A percentile compares a stretch with the other conserved stretches of the same genome.
Conservation (phyloP, 2,113 vertebrate species). For the Phaethornis superciliosus region DNA sequence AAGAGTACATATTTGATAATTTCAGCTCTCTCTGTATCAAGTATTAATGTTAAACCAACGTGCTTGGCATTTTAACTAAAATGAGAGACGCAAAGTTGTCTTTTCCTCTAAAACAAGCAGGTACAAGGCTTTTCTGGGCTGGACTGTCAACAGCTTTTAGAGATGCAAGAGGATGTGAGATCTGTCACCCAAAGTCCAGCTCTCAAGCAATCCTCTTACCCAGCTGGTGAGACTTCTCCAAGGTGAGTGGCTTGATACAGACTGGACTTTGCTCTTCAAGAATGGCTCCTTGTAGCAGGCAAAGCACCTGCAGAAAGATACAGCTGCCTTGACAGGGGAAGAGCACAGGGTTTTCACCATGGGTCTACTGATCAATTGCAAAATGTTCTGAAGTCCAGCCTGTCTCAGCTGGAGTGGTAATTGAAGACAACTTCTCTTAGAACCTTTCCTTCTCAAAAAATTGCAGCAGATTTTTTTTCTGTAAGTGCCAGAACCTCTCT, state of each 20-base stretch:
- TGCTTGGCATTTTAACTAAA: not conserved
- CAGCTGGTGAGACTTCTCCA: not conserved
- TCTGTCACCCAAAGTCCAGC: not conserved
- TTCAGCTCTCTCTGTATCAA: not conserved
- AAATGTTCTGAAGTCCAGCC: not conserved
- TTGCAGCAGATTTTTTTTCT: not conserved
- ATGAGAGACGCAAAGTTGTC: not conserved
- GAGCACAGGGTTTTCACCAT: not conserved
- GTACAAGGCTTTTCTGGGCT: not conserved
- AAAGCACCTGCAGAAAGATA: fast-evolving
- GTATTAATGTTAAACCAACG: not conserved
- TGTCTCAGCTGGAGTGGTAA: not conserved
- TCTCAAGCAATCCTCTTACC: not conserved
- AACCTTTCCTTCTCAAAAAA: not conserved
- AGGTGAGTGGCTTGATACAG: not conserved
- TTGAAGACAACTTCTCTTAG: not conserved
- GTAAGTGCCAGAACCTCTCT: not conserved
- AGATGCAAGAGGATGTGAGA: not conserved
- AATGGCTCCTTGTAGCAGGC: not conserved
- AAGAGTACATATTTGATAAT: not conserved
- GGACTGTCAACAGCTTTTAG: not conserved
- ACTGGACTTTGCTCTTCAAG: not conserved
- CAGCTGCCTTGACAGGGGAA: not conserved
- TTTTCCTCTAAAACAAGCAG: not conserved
- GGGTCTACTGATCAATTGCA: not conserved